Evolutionary conservation across 2,797 vertebrate species (phyloP), one percentile per base, ranked within the genome.

Genomic region (Craterocephalus amniculus): DNA sequence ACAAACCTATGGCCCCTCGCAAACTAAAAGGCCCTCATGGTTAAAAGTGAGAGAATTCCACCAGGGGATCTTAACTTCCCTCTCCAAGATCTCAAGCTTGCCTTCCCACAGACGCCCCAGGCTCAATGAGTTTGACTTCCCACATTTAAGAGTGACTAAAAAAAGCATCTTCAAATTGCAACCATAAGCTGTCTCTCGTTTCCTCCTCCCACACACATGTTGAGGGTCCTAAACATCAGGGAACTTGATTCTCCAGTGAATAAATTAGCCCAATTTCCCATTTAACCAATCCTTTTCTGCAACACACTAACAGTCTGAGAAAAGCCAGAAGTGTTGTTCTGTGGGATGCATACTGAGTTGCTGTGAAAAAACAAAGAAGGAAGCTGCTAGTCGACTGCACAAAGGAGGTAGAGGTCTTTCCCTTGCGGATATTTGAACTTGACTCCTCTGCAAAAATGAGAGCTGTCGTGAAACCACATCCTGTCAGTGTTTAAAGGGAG

Each of bases 141-240:
- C 93, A 95, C 94, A 95, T 95, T 90, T 93, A 93, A 94, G 89
- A 87, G 89, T 20, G 77, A 76, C 94, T 95, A 95, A 94, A 95
- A 95, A 94, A 94, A 94, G 93, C 88, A 91, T 92, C 86, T 87
- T 89, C 67, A 95, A 94, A 95, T 94, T 95, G 90, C 91, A 94
- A 94, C 93, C 94, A 95, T 92, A 94, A 92, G 93, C 87, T 90
- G 71, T 83, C 79, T 88, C 71, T 67, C 70, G 67, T 80, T 71
- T 40, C 67, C 69, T 83, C 59, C 83, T 84, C 86, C 76, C 80
- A 85, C 87, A 84, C 85, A 70, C 76, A 74, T 64, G 48, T 70
- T 87, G 80, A 85, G 79, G 81, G 75, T 84, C 77, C 73, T 74
- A 76, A 89, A 92, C 72, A 83, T 70, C 87, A 89, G 87, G 88